phyloP scores from a whole-genome alignment of 2,797 vertebrate species.

The Ammospiza maritima region DNA sequence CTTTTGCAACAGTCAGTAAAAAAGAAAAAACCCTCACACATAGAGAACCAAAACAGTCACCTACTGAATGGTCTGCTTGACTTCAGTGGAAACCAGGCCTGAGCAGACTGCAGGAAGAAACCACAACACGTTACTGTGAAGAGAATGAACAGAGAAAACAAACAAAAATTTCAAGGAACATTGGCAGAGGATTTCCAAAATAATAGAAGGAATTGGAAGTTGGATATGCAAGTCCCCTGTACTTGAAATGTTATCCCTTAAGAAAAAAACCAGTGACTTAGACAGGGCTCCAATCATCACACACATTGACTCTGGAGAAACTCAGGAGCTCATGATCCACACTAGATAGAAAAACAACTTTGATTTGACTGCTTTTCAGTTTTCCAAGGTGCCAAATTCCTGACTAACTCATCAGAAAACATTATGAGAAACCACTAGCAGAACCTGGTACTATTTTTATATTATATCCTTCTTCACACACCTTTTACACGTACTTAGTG shows the following conservation, averaged over 20 bases:
- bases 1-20: constrained; percentile 1
- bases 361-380: not conserved
- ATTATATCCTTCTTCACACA: not conserved
- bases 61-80: not conserved
- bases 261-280: not conserved
- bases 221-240: not conserved
- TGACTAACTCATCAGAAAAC: constrained; percentile 7
- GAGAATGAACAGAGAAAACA: not conserved
- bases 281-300: not conserved
- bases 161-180: not conserved
- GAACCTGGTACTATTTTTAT: not conserved
- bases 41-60: not conserved
- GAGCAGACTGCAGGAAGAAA: not conserved
- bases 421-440: not conserved
- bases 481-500: not conserved
- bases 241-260: not conserved
- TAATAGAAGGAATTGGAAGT: not conserved
- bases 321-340: not conserved
- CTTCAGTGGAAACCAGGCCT: not conserved
- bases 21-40: not conserved
- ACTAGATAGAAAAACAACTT: not conserved
- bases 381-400: constrained; percentile 1
- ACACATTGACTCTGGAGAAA: not conserved
- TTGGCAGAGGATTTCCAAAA: not conserved
- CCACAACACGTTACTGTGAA: not conserved